Base-by-base conservation (phyloP, 1,140 invertebrate genomes). In the Melipona quadrifasciata region DNA sequence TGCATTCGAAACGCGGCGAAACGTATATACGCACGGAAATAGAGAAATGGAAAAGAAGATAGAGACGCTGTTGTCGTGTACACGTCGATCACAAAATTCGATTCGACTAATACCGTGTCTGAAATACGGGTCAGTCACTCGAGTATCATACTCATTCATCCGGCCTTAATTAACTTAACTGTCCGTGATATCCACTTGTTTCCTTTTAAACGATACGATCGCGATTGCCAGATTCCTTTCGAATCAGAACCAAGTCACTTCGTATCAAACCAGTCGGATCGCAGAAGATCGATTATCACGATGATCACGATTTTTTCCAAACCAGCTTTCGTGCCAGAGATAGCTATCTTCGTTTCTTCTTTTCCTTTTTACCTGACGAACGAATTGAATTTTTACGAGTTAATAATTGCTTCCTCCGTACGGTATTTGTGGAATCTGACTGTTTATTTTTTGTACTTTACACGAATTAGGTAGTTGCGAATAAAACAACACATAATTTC, bases 161-260 rank as follows among this genome's bases (percentile, higher is more conserved):
- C 61, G 53, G 80, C 31, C 72, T 80, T 87, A 88, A 90, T 90
- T 87, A 90, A 89, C 65, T 76, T 85, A 87, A 89, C 87, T 85
- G 85, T 89, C 65, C 67, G 68, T 80, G 72, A 76, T 82, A 85
- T 86, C n/a, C 81, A 84, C 73, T 68, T 83, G 81, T 87, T 85
- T 85, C 67, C 72, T 61, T 27, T 27, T 74, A 80, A 61, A 75
- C 58, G 64, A 82, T 78, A 71, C 39, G 39, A 16, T 71, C 70
- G 24, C 82, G 78, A 89, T 82, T 21, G 65, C n/a, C 75, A 84
- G 65, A 81, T 87, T 84, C 70, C 65, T 82, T 80, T 58, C 34
- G 67, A n/a, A 74, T 65, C 58, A 27, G 57, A n/a, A 21, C 31
- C 6, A 68, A 58, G n/a, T 75, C 84, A 79, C 78, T 85, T 74